Evolutionary conservation across 1,140 invertebrate species (phyloP).

Genomic region (Hypothenemus hampei): DNA sequence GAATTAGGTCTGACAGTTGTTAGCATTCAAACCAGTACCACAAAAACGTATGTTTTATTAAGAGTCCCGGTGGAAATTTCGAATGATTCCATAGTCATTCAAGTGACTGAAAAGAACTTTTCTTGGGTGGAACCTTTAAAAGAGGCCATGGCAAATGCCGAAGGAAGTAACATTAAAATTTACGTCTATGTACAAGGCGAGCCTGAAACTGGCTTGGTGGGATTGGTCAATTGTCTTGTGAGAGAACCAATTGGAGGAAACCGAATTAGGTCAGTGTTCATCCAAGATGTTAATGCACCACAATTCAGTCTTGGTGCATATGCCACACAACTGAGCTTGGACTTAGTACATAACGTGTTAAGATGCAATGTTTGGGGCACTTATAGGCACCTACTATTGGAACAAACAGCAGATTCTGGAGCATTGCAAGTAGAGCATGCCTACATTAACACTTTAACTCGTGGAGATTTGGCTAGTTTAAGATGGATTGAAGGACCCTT

Average conservation of each 20-base stretch:
- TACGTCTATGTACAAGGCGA: conserved; percentile 67
- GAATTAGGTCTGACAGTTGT: conserved; percentile 49
- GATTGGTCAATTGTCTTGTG: conserved; percentile 83
- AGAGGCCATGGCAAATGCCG: conserved; percentile 57
- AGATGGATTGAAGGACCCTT: conserved; percentile 89
- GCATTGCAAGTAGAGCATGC: conserved; percentile 71
- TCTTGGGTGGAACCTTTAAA: conserved; percentile 81
- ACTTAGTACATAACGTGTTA: conserved; percentile 79
- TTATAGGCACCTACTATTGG: conserved; percentile 70
- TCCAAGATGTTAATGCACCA: conserved; percentile 59
- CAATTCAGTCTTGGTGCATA: conserved; percentile 61
- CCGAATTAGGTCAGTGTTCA: conserved; percentile 64
- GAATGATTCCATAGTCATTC: conserved; percentile 50
- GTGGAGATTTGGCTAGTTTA: conserved; percentile 88
- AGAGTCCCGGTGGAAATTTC: conserved; percentile 48
- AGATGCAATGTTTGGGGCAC: conserved; percentile 77
- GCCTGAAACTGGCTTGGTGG: conserved; percentile 71
- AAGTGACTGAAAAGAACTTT: conserved; percentile 64
- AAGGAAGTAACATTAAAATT: conserved; percentile 56
- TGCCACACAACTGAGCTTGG: conserved; percentile 61
- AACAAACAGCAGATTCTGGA: conserved; percentile 52
- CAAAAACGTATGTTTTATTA: conserved; percentile 57
- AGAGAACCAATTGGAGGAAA: conserved; percentile 73
- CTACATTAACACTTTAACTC: conserved; percentile 83
- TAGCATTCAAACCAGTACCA: conserved; percentile 54